Evolutionary conservation across 1,140 invertebrate genomes (phyloP).

Genomic region (Drosophila fuyamai): DNA sequence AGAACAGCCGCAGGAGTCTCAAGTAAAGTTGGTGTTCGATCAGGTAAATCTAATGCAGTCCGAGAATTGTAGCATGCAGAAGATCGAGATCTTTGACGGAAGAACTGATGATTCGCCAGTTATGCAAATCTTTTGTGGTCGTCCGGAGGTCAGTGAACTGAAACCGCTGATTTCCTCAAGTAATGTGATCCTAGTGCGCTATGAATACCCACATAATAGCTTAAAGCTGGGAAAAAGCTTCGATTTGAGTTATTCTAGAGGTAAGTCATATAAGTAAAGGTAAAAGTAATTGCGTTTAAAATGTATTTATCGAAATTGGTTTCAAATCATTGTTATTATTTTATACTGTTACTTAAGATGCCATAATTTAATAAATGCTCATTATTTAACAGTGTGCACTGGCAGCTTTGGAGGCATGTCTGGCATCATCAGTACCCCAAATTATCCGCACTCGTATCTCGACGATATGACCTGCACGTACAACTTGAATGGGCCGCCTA

Average conservation of each 20-base stretch:
- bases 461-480: constrained; percentile 90
- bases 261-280: constrained; percentile 21
- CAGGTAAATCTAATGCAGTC: constrained; percentile 5
- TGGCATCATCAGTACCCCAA: constrained; percentile 88
- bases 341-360: not conserved
- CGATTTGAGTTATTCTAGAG: constrained; percentile 55
- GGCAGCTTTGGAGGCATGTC: constrained; percentile 86
- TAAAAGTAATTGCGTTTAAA: too few relatives aligned
- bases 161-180: constrained; percentile 86
- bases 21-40: constrained; percentile 83
- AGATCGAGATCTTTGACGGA: constrained; percentile 89
- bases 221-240: constrained; percentile 14
- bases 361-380: not conserved
- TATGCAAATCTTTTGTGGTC: constrained; percentile 87
- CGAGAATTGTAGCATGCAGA: constrained; percentile 82
- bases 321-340: too few relatives aligned
- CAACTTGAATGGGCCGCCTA: constrained; percentile 88
- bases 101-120: constrained; percentile 86
- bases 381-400: constrained; percentile 87
- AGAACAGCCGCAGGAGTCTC: constrained; percentile 51
- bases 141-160: constrained; percentile 87
- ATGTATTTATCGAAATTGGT: too few relatives aligned
- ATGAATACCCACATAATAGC: constrained; percentile 84
- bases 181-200: constrained; percentile 89
- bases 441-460: constrained; percentile 91